These are phyloP conservation scores for Bovichtus variegatus DNA, from an alignment of 2,797 vertebrate genomes.

Conservation along the genomic window DNA sequence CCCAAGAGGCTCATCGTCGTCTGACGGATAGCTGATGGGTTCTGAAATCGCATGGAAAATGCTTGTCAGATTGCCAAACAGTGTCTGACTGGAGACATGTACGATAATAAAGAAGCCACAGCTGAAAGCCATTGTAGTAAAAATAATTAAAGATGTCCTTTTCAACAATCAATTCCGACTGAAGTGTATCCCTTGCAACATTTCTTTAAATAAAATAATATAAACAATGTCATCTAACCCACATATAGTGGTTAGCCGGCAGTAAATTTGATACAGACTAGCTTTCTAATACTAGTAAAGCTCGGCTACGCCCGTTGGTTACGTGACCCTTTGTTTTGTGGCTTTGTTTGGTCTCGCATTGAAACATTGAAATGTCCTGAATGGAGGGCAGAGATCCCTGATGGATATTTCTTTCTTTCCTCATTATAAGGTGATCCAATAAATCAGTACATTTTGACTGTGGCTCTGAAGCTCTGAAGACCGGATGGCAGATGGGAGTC, in stretches of 20 bases:
- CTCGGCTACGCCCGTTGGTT: neutral
- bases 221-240: neutral
- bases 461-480: neutral
- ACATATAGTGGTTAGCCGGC: neutral
- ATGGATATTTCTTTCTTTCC: neutral
- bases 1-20: no score
- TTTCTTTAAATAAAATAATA: neutral
- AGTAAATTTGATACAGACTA: neutral
- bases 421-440: constrained; percentile 8
- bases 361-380: neutral
- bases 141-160: neutral
- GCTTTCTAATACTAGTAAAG: neutral
- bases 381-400: neutral
- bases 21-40: no score
- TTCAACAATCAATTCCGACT: neutral
- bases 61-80: neutral
- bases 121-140: neutral
- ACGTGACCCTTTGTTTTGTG: neutral
- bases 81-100: neutral
- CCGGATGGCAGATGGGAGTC: constrained; percentile 20
- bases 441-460: neutral
- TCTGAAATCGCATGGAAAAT: no score
- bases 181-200: neutral
- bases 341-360: neutral
- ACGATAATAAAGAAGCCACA: neutral